Evolutionary conservation across 2,113 vertebrate genomes (phyloP), one percentile per base, ranked within the genome.

Genomic region (Garra rufa): DNA sequence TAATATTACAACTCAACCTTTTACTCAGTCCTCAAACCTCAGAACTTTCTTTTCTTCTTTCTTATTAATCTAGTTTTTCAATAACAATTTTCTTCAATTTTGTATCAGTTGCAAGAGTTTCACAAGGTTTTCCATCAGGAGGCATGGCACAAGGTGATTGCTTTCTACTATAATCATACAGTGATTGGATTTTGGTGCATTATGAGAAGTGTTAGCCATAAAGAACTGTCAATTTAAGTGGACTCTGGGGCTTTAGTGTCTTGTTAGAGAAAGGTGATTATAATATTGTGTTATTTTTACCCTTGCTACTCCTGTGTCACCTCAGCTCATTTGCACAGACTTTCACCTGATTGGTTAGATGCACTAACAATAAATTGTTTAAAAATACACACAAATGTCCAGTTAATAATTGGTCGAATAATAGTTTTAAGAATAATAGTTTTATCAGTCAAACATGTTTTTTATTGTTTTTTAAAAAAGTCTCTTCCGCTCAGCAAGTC

Each of bases 171-270:
- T 76, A 84, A 76, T 43, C 46, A 69, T 55, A 14, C 61, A 50
- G 15, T 78, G 83, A 84, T 74, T 84, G 63, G 75, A 69, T 84
- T 84, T 77, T 6, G 21, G 46, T 46, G 21, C 6, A 28, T 78
- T 84, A 61, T 43, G n/a, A 13, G n/a, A 61, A 41, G 55, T 61
- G 8, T 65, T 30, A 57, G 75, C 74, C 30, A 69, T 44, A 57
- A 4, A 52, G 24, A 81, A 43, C 43, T 48, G 21, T 81, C 67
- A 74, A 48, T 28, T 83, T 67, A 21, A 67, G 14, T 79, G 19
- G 26, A 52, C 76, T 73, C 69, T 75, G 4, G 34, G 69, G 70
- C 15, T 65, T 83, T 21, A 26, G 74, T 71, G 69, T 84, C 76
- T 67, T 84, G 69, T 63, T 24, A 74, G 46, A 38, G 57, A 74